These are phyloP conservation scores for Urophycis tenuis DNA, from an alignment of 2,797 vertebrate species.

Conservation along the genomic window DNA sequence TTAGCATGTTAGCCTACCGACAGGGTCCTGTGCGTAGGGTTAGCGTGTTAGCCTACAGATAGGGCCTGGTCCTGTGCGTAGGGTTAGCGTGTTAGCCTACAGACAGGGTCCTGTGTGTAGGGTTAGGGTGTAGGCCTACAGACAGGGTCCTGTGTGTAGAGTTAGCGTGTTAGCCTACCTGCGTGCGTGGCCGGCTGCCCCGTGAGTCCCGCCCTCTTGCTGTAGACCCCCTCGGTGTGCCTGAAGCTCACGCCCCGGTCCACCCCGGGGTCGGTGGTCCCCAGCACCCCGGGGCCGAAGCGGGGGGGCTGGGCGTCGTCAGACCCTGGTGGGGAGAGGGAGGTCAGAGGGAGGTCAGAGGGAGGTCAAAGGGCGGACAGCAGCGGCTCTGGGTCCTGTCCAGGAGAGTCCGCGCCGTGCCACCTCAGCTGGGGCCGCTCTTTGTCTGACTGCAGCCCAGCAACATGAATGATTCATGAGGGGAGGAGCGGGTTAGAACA, in stretches of 20 bases:
- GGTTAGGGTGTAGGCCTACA: no score
- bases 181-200: constrained; percentile 23
- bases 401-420: no score
- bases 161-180: constrained; percentile 41
- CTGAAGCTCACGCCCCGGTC: constrained; percentile 41
- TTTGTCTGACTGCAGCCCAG: constrained; percentile 51
- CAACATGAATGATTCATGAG: constrained; percentile 61
- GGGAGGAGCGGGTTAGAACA: constrained; percentile 39
- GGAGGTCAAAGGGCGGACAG: neutral
- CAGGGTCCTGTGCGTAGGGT: no score
- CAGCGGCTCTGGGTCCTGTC: neutral
- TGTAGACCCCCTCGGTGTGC: constrained; percentile 68
- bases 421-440: neutral
- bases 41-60: neutral
- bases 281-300: constrained; percentile 60
- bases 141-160: no score
- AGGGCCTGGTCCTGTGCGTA: no score
- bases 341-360: neutral
- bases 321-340: constrained; percentile 63
- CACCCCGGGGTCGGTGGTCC: constrained; percentile 43
- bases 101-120: no score
- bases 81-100: no score
- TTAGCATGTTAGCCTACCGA: no score
- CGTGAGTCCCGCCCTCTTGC: constrained; percentile 52
- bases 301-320: constrained; percentile 68